Conservation (phyloP, 2,888 invertebrate genomes). For the Lathronympha strigana region DNA sequence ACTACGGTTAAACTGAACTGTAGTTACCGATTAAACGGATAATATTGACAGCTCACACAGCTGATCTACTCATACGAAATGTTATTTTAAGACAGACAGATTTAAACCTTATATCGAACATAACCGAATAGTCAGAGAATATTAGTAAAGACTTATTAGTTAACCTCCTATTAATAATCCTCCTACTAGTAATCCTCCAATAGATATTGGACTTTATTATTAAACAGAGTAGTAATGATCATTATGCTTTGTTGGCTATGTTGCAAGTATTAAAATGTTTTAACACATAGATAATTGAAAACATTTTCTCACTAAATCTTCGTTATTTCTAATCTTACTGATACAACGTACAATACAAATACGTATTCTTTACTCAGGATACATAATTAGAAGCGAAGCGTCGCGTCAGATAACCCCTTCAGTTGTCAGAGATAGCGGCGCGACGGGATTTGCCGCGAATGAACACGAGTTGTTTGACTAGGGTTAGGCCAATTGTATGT, state of each 20-base stretch:
- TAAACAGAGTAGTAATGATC: too few relatives aligned
- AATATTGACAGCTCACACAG: too few relatives aligned
- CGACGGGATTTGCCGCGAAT: slow-evolving; percentile 7
- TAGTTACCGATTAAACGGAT: background rate
- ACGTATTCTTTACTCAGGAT: slow-evolving; percentile 19
- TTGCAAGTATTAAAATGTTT: background rate
- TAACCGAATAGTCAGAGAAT: too few relatives aligned
- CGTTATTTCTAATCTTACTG: slow-evolving; percentile 10
- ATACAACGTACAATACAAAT: slow-evolving; percentile 8
- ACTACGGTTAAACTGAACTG: background rate
- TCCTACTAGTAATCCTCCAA: too few relatives aligned
- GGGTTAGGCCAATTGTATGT: background rate
- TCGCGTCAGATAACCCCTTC: slow-evolving; percentile 34
- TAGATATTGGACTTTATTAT: too few relatives aligned
- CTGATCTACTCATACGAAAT: too few relatives aligned
- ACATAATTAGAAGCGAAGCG: slow-evolving; percentile 34
- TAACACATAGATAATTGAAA: background rate
- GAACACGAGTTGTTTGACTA: slow-evolving; percentile 4
- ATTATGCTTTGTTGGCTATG: background rate
- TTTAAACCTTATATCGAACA: too few relatives aligned
- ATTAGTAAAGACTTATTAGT: too few relatives aligned
- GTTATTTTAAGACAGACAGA: too few relatives aligned
- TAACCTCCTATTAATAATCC: too few relatives aligned
- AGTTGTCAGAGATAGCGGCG: slow-evolving; percentile 24
- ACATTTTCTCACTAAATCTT: background rate